Percentiles rank a stretch among this genome's conserved stretches.
phyloP scores from a whole-genome alignment of 2,797 vertebrate genomes.

The Gymnothorax javanicus region DNA sequence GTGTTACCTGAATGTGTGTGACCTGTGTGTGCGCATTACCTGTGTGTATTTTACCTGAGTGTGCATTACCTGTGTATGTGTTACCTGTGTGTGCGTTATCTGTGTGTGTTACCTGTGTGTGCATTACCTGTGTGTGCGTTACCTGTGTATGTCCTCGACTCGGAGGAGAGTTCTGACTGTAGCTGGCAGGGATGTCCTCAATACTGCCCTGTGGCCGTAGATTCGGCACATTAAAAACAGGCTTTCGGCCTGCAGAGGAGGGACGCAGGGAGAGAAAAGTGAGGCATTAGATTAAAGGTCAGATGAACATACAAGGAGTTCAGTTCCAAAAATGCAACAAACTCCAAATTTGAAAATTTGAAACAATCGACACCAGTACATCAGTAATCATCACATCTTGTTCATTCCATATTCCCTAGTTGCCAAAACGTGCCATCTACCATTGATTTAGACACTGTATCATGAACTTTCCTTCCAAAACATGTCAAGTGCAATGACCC shows the following conservation, averaged over 20 bases:
- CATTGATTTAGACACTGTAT: too few relatives aligned
- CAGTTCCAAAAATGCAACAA: too few relatives aligned
- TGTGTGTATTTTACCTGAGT: neutral
- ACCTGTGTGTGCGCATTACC: constrained; percentile 26
- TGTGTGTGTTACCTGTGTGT: constrained; percentile 28
- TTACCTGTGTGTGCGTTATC: constrained; percentile 64
- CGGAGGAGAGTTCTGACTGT: constrained; percentile 74
- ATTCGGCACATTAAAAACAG: constrained; percentile 89
- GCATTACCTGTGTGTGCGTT: constrained; percentile 16
- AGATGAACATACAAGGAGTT: neutral
- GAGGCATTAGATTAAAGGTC: neutral
- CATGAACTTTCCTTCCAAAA: too few relatives aligned
- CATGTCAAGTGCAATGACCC: too few relatives aligned
- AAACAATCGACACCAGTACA: too few relatives aligned
- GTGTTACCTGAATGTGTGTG: neutral
- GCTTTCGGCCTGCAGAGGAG: constrained; percentile 73
- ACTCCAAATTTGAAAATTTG: too few relatives aligned
- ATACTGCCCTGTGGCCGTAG: constrained; percentile 82
- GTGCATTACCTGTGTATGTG: constrained; percentile 21
- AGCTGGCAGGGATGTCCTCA: constrained; percentile 88
- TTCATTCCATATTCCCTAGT: too few relatives aligned
- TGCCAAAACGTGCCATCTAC: too few relatives aligned
- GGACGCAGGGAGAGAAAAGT: neutral
- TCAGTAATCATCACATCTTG: too few relatives aligned
- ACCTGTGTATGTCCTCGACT: constrained; percentile 65